These are phyloP conservation scores for Pseudochaenichthys georgianus DNA, from an alignment of 2,797 vertebrate genomes.

Conservation along the genomic window DNA sequence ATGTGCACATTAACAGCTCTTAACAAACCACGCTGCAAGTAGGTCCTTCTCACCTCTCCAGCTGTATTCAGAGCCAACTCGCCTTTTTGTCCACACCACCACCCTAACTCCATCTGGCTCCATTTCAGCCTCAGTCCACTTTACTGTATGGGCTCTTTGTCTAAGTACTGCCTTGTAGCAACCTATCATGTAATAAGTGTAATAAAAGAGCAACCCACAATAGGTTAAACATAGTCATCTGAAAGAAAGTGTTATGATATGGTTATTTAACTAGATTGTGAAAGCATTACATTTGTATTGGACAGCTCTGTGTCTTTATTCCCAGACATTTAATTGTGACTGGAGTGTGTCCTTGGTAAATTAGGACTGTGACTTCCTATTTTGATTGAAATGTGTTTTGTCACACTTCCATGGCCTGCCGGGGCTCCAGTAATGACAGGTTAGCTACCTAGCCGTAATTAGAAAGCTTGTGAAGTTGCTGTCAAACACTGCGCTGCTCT, in stretches of 20 bases:
- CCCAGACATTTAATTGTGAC: not conserved
- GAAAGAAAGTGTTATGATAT: not conserved
- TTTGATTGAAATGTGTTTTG: constrained; percentile 10
- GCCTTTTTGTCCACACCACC: constrained; percentile 58
- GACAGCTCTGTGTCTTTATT: not conserved
- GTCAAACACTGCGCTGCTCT: not conserved
- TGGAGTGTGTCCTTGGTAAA: not conserved
- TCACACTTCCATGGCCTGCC: not conserved
- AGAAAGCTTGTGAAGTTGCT: not conserved
- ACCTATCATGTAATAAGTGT: constrained; percentile 73
- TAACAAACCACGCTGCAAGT: constrained; percentile 99
- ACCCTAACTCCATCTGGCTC: constrained; percentile 69
- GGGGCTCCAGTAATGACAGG: not conserved
- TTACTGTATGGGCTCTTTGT: constrained; percentile 35
- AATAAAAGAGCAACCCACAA: not conserved
- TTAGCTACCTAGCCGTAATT: not conserved
- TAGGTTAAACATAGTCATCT: not conserved
- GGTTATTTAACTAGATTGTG: not conserved
- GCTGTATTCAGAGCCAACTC: constrained; percentile 75
- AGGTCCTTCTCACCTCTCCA: constrained; percentile 88
- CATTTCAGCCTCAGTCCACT: constrained; percentile 67
- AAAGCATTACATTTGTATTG: not conserved
- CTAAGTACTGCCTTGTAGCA: constrained; percentile 62
- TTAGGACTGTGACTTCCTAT: not conserved
- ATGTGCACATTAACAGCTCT: constrained; percentile 99